These are phyloP conservation scores for Autographa pulchrina DNA, from an alignment of 2,888 invertebrate genomes.

Conservation along the genomic window DNA sequence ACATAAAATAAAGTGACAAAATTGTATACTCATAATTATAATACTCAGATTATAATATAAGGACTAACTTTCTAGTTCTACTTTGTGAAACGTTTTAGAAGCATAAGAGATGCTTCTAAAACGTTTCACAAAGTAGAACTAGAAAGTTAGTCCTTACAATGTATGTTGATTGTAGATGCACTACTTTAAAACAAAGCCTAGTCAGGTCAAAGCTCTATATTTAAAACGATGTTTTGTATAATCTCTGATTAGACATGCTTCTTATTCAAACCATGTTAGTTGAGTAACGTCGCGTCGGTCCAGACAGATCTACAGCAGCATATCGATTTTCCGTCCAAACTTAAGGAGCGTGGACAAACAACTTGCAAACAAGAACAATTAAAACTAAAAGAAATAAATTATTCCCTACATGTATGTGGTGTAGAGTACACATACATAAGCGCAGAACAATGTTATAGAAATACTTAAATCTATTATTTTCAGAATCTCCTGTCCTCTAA, in stretches of 20 bases:
- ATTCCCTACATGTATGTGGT: neutral
- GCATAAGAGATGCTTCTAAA: neutral
- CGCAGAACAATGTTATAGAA: neutral
- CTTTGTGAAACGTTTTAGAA: neutral
- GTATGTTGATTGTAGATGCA: neutral
- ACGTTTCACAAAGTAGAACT: neutral
- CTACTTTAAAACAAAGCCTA: neutral
- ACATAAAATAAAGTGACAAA: too few species aligned
- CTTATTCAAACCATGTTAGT: neutral
- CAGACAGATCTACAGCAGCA: conserved; percentile 1
- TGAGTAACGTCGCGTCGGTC: neutral
- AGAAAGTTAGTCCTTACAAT: neutral
- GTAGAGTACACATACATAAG: neutral
- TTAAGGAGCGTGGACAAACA: conserved; percentile 3
- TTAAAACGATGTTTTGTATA: neutral
- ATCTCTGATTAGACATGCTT: neutral
- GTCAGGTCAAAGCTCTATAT: neutral
- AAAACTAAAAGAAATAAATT: conserved; percentile 24
- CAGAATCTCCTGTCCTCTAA: neutral
- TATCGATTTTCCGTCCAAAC: conserved; percentile 28
- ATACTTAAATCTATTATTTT: neutral
- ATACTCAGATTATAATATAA: too few species aligned
- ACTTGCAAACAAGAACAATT: conserved; percentile 22
- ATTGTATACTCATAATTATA: too few species aligned
- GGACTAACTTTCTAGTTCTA: conserved; percentile 1